Evolutionary conservation across 2,113 vertebrate species (phyloP).

Genomic region (Halcyon malimbica): DNA sequence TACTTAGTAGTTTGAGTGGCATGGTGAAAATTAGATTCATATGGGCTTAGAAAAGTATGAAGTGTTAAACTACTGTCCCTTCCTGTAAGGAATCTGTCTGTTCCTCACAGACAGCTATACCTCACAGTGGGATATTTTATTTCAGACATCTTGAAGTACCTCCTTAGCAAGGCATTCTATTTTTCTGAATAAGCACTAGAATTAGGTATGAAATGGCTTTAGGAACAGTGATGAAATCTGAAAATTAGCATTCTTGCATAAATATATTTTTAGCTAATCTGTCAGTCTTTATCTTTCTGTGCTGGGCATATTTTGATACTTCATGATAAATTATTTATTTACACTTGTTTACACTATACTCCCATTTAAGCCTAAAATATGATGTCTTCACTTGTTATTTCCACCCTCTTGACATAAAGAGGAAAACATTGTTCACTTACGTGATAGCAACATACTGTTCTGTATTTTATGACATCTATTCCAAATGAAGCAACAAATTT

Average conservation of each 20-base stretch:
- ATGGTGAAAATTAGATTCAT: neutral
- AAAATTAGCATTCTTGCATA: neutral
- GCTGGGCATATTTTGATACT: neutral
- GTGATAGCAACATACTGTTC: neutral
- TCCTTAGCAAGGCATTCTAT: neutral
- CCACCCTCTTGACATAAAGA: neutral
- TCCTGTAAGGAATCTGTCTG: neutral
- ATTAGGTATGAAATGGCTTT: neutral
- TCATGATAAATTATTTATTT: neutral
- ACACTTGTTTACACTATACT: neutral
- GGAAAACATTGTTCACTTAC: neutral
- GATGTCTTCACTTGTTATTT: neutral
- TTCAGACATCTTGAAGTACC: neutral
- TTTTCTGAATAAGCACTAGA: neutral
- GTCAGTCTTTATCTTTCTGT: neutral
- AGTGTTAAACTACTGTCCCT: neutral
- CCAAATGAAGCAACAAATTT: neutral
- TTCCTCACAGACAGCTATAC: neutral
- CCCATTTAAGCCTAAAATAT: neutral
- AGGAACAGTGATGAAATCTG: neutral
- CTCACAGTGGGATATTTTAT: neutral
- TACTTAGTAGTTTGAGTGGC: neutral
- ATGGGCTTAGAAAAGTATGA: neutral
- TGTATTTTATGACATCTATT: neutral
- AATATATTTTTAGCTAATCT: neutral